Evolutionary conservation across 2,113 vertebrate genomes (phyloP), one percentile per base, ranked within the genome.

Genomic region (Smithornis capensis): DNA sequence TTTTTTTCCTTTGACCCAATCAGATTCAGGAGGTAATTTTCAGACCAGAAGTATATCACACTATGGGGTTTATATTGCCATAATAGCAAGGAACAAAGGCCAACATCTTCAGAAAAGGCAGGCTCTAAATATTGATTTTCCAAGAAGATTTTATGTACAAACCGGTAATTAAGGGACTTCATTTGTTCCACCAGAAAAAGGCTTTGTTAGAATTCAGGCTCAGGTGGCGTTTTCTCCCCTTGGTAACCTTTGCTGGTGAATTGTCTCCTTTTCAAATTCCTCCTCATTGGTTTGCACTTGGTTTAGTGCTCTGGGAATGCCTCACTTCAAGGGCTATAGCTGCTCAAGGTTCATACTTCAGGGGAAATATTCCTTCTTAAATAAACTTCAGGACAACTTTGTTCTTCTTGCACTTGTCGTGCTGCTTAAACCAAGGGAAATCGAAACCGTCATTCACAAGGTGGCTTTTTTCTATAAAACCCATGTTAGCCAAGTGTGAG

Each of bases 151-250:
- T 92, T 97, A 95, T 95, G 95, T 96, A 95, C 90, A 86, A 96
- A 95, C 92, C 95, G 91, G 45, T 96, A 96, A 97, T 97, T 93
- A 93, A 95, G 92, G 80, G 75, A 86, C 74, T 95, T 95, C n/a
- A 80, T 95, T 95, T 92, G 53, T 84, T 95, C 55, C 55, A 67
- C 37, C 0, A 9, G 85, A 91, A 89, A 95, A 78, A 87, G 22
- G 37, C 78, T 69, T 88, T 25, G 3, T 82, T 83, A 82, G 73
- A 40, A 74, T 67, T 38, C 40, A 64, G 93, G 81, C 86, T 97
- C 88, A 91, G 91, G 85, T 96, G 94, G 74, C 19, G 2, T 87
- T 92, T n/a, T 12, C 71, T 92, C 49, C 87, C 50, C 69, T 93
- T 4, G 1, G 45, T 95, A 90, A 94, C 92, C 87, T 90, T 73